phyloP scores from a whole-genome alignment of 2,113 vertebrate species.

The Apistogramma diplotaenia region DNA sequence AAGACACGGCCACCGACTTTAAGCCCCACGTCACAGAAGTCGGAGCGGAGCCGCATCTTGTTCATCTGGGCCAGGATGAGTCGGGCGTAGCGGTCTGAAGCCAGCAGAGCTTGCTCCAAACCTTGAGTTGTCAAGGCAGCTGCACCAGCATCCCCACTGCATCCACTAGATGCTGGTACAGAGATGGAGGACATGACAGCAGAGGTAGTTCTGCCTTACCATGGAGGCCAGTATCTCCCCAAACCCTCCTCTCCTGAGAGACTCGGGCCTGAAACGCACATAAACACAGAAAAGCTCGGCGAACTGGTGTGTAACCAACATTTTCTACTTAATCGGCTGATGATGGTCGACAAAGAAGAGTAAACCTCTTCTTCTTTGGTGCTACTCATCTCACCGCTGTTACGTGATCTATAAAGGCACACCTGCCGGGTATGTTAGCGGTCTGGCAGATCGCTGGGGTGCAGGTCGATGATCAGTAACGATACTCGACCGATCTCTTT shows the following conservation, averaged over 20 bases:
- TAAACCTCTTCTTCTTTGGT: background rate
- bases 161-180: constrained; percentile 17
- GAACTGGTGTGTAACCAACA: constrained; percentile 12
- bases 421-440: constrained; percentile 36
- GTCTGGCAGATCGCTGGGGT: background rate
- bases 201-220: constrained; percentile 19
- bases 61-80: constrained; percentile 91
- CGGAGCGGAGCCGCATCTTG: constrained; percentile 83
- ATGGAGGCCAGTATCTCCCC: constrained; percentile 22
- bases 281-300: background rate
- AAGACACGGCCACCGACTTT: constrained; percentile 85
- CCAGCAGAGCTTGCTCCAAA: constrained; percentile 64
- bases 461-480: background rate
- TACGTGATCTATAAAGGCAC: background rate
- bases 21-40: constrained; percentile 92
- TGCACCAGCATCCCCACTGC: constrained; percentile 22
- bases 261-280: background rate
- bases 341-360: background rate
- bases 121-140: constrained; percentile 50
- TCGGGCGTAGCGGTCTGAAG: constrained; percentile 86
- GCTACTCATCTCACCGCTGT: background rate
- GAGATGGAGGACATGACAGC: constrained; percentile 74
- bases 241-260: constrained; percentile 1
- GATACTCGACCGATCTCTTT: background rate
- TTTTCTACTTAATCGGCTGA: background rate